A percentile compares a stretch with the other conserved stretches of the same genome.
Evolutionary conservation across 2,113 vertebrate species (phyloP).

Genomic region (Trogon surrucura): DNA sequence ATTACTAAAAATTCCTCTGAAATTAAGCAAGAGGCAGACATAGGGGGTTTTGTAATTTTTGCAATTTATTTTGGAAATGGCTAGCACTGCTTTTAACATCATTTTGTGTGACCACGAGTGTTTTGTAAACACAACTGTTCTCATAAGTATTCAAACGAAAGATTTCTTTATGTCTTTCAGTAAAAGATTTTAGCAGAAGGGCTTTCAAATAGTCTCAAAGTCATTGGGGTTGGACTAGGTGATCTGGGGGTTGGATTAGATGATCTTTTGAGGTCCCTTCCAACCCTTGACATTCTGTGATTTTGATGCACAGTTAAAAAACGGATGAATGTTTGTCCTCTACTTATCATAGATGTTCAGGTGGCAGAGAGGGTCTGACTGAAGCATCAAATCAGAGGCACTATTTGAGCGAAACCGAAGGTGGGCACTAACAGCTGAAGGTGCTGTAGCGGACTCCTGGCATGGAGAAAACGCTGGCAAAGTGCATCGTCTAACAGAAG

Average conservation of each 20-base stretch:
- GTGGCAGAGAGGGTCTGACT: neutral
- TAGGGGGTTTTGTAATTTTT: neutral
- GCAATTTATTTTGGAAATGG: neutral
- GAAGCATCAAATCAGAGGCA: neutral
- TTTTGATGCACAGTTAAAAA: neutral
- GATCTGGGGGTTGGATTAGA: no score
- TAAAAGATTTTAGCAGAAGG: neutral
- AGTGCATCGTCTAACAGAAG: neutral
- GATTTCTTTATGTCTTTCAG: neutral
- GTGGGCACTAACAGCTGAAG: neutral
- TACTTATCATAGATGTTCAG: accelerated
- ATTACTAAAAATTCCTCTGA: neutral
- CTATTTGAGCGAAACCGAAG: neutral
- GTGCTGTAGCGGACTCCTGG: neutral
- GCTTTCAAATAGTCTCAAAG: neutral
- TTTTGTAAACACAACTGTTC: neutral
- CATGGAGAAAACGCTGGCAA: neutral
- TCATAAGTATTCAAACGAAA: neutral
- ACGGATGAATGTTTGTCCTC: neutral
- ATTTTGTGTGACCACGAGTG: neutral
- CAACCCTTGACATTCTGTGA: no score
- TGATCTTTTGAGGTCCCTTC: no score
- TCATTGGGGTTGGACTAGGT: no score
- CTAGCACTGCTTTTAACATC: neutral
- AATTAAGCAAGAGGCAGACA: neutral